Evolutionary conservation across 2,797 vertebrate species (phyloP), one percentile per base, ranked within the genome.

Genomic region (Phoxinus dragarum): DNA sequence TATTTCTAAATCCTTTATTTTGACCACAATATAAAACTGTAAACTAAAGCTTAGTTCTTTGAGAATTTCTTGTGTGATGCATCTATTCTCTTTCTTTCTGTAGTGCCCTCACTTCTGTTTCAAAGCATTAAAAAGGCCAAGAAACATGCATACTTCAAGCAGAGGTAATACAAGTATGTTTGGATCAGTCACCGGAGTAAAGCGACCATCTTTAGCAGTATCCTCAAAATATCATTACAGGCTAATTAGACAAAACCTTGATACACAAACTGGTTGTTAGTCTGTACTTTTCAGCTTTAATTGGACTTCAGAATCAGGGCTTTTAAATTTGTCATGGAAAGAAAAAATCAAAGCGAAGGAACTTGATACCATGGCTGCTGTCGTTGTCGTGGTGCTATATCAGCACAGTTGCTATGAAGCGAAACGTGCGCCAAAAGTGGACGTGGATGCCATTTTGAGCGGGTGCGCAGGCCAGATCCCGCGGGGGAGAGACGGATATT

Each of bases 191-290:
- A 44, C 5, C 3, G 1, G 1, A 72, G 69, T 11, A 66, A 44
- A 72, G 27, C 14, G 2, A 16, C 82, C 85, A 89, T 85, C 83
- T 80, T 81, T 74, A 49, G 52, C 66, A 87, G 34, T 54, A 89
- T 90, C 87, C 90, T 89, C 86, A 88, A 91, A 91, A 91, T 89
- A 84, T 82, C 61, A 78, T 85, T 89, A 86, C 85, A 82, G 34
- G 69, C 90, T 94, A 94, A 95, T 95, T 94, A 93, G 91, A 86
- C 73, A 17, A 79, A 77, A 84, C 86, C 89, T 90, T 90, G 88
- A 92, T 89, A 92, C 88, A 90, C 77, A 89, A 80, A 88, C 83
- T 91, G 89, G 90, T 92, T 93, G 84, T 84, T 52, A 80, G 21
- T 86, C 83, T 76, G 7, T 42, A 90, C 79, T 83, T 84, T 84